Conservation (phyloP, 2,888 invertebrate genomes). For the Fabriciana adippe region DNA sequence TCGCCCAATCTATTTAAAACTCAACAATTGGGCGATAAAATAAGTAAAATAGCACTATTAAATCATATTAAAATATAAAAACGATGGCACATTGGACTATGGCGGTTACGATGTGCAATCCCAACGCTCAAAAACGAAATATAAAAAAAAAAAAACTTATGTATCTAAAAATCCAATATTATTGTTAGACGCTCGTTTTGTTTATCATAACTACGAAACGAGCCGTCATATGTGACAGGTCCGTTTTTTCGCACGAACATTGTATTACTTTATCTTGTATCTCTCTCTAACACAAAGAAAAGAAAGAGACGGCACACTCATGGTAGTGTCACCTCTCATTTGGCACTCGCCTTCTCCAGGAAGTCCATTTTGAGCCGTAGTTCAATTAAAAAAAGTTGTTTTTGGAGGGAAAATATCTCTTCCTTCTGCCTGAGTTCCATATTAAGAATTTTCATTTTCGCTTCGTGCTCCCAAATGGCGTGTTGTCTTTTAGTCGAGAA, state of each 20-base stretch:
- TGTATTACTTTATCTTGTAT: conserved; percentile 1
- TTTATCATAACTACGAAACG: neutral
- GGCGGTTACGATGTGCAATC: conserved; percentile 24
- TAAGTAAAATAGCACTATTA: conserved; percentile 27
- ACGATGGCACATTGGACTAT: conserved; percentile 49
- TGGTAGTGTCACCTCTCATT: conserved; percentile 45
- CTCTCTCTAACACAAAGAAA: neutral
- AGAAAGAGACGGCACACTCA: neutral
- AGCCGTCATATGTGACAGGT: neutral
- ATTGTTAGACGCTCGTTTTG: too few species aligned
- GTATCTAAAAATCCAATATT: neutral
- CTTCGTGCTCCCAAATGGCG: conserved; percentile 78
- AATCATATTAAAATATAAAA: conserved; percentile 40
- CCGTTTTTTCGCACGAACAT: too few species aligned
- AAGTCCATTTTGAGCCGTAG: conserved; percentile 79
- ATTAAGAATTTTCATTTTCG: conserved; percentile 77
- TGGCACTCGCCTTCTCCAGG: conserved; percentile 75
- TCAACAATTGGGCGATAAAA: conserved; percentile 17
- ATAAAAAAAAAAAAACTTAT: neutral
- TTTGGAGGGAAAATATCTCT: conserved; percentile 77
- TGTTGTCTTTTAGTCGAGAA: conserved; percentile 75
- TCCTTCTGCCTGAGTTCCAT: conserved; percentile 78
- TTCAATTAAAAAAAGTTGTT: conserved; percentile 76
- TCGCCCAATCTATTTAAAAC: neutral
- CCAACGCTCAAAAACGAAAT: neutral